Percentiles rank a stretch among this genome's conserved stretches.
phyloP scores from a whole-genome alignment of 2,113 vertebrate genomes.

The Podocnemis expansa region DNA sequence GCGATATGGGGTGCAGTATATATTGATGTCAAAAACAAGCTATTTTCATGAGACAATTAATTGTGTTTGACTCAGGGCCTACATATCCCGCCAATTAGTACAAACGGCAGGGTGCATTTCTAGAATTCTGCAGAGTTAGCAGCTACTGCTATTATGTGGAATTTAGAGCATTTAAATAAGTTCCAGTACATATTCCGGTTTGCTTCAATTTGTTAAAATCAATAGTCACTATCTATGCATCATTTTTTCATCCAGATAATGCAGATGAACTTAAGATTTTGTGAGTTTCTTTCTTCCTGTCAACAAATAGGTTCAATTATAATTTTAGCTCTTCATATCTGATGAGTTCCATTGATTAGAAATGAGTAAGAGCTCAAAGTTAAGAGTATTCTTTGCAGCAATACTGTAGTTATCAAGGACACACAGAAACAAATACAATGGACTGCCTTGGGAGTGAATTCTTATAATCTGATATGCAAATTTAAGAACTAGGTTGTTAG shows the following conservation, averaged over 20 bases:
- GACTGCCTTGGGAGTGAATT: not conserved
- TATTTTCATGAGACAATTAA: conserved; percentile 85
- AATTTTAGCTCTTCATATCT: conserved; percentile 57
- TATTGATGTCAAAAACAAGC: conserved; percentile 80
- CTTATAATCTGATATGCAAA: conserved; percentile 43
- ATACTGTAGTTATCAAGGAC: not conserved
- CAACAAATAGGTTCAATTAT: conserved; percentile 72
- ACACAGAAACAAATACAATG: accelerated
- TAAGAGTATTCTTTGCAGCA: conserved; percentile 7
- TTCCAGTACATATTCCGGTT: conserved; percentile 60
- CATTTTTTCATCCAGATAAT: conserved; percentile 54
- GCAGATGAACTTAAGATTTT: conserved; percentile 59
- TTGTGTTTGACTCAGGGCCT: conserved; percentile 79
- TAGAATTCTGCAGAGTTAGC: conserved; percentile 76
- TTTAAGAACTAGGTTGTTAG: not conserved
- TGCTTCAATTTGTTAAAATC: conserved; percentile 65
- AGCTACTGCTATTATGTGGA: conserved; percentile 58
- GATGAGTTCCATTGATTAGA: conserved; percentile 16
- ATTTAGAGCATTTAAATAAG: conserved; percentile 75
- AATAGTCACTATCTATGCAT: conserved; percentile 48
- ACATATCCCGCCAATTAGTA: conserved; percentile 83
- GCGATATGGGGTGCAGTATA: conserved; percentile 69
- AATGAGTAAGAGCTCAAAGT: conserved; percentile 39
- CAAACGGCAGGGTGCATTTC: conserved; percentile 79
- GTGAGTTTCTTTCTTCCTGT: conserved; percentile 62